A percentile compares a stretch with the other conserved stretches of the same genome.
phyloP scores from a whole-genome alignment of 2,113 vertebrate species.

The Chaetodon trifascialis region DNA sequence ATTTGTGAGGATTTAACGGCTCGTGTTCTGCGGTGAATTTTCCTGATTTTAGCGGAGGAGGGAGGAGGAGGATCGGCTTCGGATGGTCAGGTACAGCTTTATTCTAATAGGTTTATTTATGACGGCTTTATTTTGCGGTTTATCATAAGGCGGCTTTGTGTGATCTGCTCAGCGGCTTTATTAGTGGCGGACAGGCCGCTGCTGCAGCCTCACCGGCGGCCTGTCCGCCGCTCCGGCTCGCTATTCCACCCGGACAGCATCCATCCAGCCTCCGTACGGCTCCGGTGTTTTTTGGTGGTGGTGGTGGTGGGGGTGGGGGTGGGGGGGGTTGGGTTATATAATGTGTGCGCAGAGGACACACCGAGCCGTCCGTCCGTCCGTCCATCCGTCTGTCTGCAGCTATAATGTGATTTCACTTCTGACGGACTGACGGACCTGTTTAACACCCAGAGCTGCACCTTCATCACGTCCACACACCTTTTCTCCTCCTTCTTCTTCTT shows the following conservation, averaged over 20 bases:
- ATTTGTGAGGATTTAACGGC: conserved; percentile 52
- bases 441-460: no score
- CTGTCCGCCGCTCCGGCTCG: background rate
- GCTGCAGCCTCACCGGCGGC: conserved; percentile 25
- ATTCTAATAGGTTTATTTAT: conserved; percentile 39
- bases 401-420: background rate
- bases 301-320: background rate
- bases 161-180: conserved; percentile 38
- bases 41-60: background rate
- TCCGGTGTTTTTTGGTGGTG: background rate
- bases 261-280: conserved; percentile 26
- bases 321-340: conserved; percentile 48
- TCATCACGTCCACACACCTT: no score
- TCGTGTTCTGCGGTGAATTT: background rate
- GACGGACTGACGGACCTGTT: no score
- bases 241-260: conserved; percentile 35
- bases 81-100: conserved; percentile 64
- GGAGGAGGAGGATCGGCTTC: conserved; percentile 21
- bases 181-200: conserved; percentile 40
- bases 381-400: background rate
- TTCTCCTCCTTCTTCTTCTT: no score
- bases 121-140: background rate
- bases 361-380: background rate
- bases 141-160: conserved; percentile 47
- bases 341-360: conserved; percentile 68